Base-by-base conservation (phyloP, 2,888 invertebrate species). In the Sceliomorpha sp. region DNA sequence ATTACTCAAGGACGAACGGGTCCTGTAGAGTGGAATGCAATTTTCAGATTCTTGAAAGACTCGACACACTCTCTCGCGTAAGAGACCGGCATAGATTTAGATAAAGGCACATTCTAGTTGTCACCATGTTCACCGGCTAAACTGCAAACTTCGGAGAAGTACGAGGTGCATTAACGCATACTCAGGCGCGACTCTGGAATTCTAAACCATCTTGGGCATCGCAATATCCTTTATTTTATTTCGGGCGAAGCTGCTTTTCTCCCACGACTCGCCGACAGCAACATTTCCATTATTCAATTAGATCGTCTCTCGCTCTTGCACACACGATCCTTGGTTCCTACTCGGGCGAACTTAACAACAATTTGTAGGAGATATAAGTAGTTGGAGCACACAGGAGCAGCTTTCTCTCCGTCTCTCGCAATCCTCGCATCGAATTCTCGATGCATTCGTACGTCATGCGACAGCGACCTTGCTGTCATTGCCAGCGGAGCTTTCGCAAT, bases 151-250 rank as follows among this genome's bases (percentile, higher is more conserved):
- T 72, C 66, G 72, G 64, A 81, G 75, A 82, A 77, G 74, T 83
- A 83, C 80, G 78, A 82, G 83, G 74, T 79, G 77, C 81, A 84
- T 83, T 83, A 83, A 75, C 55, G 80, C 80, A 86, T 84, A 80
- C 80, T 82, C 73, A 72, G 67, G 70, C 73, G 58, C 67, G 47
- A 75, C 67, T 64, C 63, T 40, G 45, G 64, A 68, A 75, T 75
- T 71, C 63, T 64, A 37, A 37, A 31, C 45, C 44, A 44, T 55
- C 55, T 60, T 42, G 37, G 55, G 48, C 44, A 60, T 59, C 50
- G 37, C 44, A 60, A 60, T 67, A 44, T 55, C 59, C 48, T 45
- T 50, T 55, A 44, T 67, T 48, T 60, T 44, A 59, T 55, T 67
- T 12, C 10, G 10, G 7, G 39, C 26, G 5, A 5, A 50, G 42